Conservation (phyloP, 1,140 invertebrate species). For the Hycleus cichorii region DNA sequence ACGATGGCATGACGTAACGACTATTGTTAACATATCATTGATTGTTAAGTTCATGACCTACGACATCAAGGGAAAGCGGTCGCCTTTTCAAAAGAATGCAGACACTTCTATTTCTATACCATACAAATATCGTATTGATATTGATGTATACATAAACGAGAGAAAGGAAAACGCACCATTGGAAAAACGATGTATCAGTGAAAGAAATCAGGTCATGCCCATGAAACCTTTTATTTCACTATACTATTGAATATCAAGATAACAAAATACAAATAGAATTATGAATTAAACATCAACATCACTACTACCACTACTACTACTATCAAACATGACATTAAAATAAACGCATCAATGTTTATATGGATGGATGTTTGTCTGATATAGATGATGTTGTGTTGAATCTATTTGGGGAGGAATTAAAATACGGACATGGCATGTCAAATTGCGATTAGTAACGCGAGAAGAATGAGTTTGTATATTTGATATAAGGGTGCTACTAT, state of each 20-base stretch:
- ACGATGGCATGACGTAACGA: slow-evolving; percentile 38
- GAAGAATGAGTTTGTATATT: slow-evolving; percentile 29
- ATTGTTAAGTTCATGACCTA: slow-evolving; percentile 41
- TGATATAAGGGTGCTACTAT: slow-evolving; percentile 28
- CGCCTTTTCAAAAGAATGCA: slow-evolving; percentile 20
- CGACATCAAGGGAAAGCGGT: slow-evolving; percentile 29
- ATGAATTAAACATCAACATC: too few species aligned
- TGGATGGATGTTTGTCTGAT: too few species aligned
- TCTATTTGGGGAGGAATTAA: slow-evolving; percentile 24
- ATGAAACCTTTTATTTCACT: too few species aligned
- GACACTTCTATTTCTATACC: slow-evolving; percentile 12
- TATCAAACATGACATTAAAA: too few species aligned
- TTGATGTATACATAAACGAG: slow-evolving; percentile 5
- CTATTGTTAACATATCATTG: slow-evolving; percentile 41
- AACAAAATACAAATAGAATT: too few species aligned
- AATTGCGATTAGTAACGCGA: slow-evolving; percentile 39
- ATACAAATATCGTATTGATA: too few species aligned
- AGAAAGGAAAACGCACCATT: slow-evolving; percentile 6
- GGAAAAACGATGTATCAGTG: too few species aligned
- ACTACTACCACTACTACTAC: too few species aligned
- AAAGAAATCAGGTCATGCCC: too few species aligned
- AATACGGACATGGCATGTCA: slow-evolving; percentile 37
- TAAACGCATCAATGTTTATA: too few species aligned
- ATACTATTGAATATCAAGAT: too few species aligned
- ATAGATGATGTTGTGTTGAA: too few species aligned